Evolutionary conservation across 2,113 vertebrate species (phyloP).

Genomic region (Clarias batrachus): DNA sequence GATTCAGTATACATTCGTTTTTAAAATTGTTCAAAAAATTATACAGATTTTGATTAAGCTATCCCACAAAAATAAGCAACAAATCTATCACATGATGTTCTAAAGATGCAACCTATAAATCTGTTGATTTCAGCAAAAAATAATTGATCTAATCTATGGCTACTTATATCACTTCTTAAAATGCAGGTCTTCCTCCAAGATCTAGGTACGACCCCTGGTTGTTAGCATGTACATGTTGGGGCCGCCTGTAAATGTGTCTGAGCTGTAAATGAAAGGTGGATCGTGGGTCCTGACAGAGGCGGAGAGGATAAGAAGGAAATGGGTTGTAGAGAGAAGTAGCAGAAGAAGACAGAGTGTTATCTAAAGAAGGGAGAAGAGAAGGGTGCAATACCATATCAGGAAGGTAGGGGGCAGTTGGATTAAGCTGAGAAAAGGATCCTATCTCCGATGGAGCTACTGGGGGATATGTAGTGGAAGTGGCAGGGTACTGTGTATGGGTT

Average conservation of each 20-base stretch:
- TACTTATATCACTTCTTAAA: conserved; percentile 45
- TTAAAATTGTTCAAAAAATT: not conserved
- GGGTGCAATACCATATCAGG: conserved; percentile 70
- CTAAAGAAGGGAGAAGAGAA: conserved; percentile 65
- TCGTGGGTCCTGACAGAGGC: conserved; percentile 70
- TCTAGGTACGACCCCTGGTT: conserved; percentile 70
- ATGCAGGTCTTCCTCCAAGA: conserved; percentile 63
- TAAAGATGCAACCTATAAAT: not conserved
- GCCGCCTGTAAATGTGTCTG: conserved; percentile 72
- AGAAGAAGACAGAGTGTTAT: conserved; percentile 54
- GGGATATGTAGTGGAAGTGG: conserved; percentile 58
- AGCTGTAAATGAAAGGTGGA: conserved; percentile 70
- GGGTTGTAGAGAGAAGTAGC: conserved; percentile 64
- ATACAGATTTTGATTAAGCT: not conserved
- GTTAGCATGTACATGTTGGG: conserved; percentile 65
- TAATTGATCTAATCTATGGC: not conserved
- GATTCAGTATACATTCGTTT: not conserved
- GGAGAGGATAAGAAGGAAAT: conserved; percentile 72
- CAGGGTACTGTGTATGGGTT: conserved; percentile 56
- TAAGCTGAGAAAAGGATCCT: conserved; percentile 63
- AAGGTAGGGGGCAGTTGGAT: conserved; percentile 61
- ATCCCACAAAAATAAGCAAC: not conserved
- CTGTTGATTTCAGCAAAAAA: not conserved
- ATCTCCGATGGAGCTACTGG: conserved; percentile 60
- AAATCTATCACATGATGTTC: not conserved